Percentiles rank a stretch among this genome's conserved stretches.
phyloP scores from a whole-genome alignment of 2,888 invertebrate species.

The Trachelus troglodyta region DNA sequence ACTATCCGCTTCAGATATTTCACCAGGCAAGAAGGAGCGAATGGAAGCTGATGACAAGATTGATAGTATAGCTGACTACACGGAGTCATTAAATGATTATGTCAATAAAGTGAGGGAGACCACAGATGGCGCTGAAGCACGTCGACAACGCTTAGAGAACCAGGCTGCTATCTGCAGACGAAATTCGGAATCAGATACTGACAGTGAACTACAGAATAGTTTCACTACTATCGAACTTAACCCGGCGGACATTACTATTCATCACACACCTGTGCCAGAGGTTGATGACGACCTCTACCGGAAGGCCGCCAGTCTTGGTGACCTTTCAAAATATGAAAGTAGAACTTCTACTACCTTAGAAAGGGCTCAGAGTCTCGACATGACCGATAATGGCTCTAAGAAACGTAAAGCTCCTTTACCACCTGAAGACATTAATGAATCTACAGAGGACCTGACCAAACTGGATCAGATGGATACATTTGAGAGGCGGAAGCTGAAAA shows the following conservation, averaged over 20 bases:
- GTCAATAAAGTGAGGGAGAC: constrained; percentile 41
- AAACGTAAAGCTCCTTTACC: constrained; percentile 76
- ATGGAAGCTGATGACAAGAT: constrained; percentile 41
- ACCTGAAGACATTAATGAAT: constrained; percentile 61
- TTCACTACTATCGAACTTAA: constrained; percentile 79
- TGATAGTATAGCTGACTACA: constrained; percentile 50
- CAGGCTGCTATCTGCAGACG: constrained; percentile 34
- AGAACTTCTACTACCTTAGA: constrained; percentile 74
- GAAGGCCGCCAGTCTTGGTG: constrained; percentile 83
- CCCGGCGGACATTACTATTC: constrained; percentile 80
- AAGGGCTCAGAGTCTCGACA: constrained; percentile 84
- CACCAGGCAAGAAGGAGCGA: constrained; percentile 1
- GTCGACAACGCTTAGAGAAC: constrained; percentile 26
- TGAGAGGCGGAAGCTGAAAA: constrained; percentile 77
- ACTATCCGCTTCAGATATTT: background rate
- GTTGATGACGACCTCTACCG: constrained; percentile 72
- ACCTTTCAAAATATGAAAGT: constrained; percentile 77
- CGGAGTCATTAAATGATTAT: constrained; percentile 47
- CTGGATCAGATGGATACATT: constrained; percentile 77
- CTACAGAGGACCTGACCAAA: constrained; percentile 60
- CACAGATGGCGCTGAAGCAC: constrained; percentile 30
- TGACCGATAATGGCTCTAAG: constrained; percentile 73
- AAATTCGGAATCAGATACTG: constrained; percentile 67
- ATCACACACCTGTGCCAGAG: constrained; percentile 72
- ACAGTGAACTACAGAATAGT: constrained; percentile 64